Base-by-base conservation (phyloP, 2,797 vertebrate species). In the Sebastolobus alascanus region DNA sequence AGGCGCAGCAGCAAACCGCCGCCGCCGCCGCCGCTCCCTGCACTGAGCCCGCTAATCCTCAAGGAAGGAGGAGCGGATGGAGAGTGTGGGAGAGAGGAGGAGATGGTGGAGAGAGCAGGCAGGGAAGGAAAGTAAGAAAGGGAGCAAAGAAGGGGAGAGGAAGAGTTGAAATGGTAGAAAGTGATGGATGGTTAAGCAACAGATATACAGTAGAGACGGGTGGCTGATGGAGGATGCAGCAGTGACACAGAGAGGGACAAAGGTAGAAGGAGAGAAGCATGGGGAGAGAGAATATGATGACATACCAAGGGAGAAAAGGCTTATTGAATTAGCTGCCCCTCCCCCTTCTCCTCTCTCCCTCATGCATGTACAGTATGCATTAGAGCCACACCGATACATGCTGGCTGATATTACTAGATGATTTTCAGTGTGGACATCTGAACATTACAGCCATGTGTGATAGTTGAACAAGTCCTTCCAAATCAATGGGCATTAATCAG, bases 21-120 rank as follows among this genome's bases (percentile, higher is more conserved):
- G 9, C 40, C 20, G 8, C 38, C 46, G 0, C 40, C 4, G 10
- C 38, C 55, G 5, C 73, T 73, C 69, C 66, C 63, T 69, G 55
- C 50, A 35, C 80, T 20, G 50, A 37, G 73, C 52, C 69, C 0
- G 14, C 66, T 91, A 84, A 93, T 93, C 85, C 87, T 82, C 55
- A 0, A 75, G 67, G 75, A 77, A 56, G 50, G 50, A 77, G 46
- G 72, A 60, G 10, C 5, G 70, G 59, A 64, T 29, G 64, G 35
- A 70, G 61, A 25, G 14, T 8, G 67, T 27, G 22, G 31, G 33
- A 14, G 66, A 55, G 20, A 31, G 27, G 22, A 20, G 29, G 35
- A 18, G 67, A 54, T 46, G 43, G 6, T 18, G 22, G 70, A 22
- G 31, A 37, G 35, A 37, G 10, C 7, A 66, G 10, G 37, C 13